Percentiles rank a stretch among this genome's conserved stretches.
Conservation (phyloP, 2,797 vertebrate genomes). For the Pteropus rufus region DNA sequence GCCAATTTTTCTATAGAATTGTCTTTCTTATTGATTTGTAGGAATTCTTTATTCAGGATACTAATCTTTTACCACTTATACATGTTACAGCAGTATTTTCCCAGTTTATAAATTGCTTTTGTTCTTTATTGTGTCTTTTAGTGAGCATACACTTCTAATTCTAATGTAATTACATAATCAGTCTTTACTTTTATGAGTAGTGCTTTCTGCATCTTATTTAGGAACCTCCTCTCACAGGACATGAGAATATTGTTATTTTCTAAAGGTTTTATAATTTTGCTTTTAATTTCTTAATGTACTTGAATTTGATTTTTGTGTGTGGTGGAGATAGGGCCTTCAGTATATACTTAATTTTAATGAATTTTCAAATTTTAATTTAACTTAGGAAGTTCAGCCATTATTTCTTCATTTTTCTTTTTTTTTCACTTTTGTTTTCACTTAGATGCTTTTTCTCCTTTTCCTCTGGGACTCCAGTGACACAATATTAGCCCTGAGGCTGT, state of each 20-base stretch:
- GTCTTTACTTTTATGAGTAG: neutral
- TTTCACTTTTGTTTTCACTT: neutral
- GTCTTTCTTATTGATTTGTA: neutral
- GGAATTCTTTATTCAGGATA: neutral
- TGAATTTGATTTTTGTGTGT: neutral
- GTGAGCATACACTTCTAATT: neutral
- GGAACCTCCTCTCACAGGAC: neutral
- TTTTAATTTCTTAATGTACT: constrained; percentile 31
- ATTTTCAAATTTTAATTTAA: constrained; percentile 12
- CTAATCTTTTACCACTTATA: neutral
- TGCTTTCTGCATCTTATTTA: neutral
- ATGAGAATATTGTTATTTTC: neutral
- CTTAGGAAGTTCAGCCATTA: neutral
- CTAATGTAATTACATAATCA: neutral
- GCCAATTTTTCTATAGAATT: neutral
- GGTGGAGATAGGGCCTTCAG: neutral
- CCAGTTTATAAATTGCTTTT: neutral
- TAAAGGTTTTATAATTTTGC: constrained; percentile 16
- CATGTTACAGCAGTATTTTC: neutral
- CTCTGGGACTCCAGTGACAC: neutral
- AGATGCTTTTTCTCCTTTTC: neutral
- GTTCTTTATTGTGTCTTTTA: neutral
- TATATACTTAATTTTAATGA: neutral
- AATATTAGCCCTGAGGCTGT: neutral
- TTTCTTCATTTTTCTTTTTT: neutral